Conservation (phyloP, 2,888 invertebrate genomes). For the Hymenopus coronatus region DNA sequence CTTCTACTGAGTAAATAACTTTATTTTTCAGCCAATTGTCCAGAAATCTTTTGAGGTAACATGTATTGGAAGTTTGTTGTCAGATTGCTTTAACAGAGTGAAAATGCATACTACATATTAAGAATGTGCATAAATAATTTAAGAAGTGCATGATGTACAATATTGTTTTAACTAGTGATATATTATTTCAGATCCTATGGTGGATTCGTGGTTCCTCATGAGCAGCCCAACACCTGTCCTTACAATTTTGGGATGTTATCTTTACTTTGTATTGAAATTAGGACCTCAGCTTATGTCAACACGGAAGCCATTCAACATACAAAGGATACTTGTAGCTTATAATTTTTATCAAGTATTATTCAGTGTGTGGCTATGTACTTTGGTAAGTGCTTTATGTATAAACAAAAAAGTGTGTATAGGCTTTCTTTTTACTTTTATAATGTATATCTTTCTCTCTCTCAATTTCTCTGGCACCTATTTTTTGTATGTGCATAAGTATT, state of each 20-base stretch:
- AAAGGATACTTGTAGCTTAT: slow-evolving; percentile 70
- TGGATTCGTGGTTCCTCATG: slow-evolving; percentile 77
- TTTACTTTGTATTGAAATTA: slow-evolving; percentile 70
- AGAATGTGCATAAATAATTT: neutral
- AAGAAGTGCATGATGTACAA: neutral
- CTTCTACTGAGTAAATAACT: no score
- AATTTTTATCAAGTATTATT: slow-evolving; percentile 87
- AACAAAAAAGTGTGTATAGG: neutral
- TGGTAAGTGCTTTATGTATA: slow-evolving; percentile 45
- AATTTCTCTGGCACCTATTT: neutral
- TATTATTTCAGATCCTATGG: slow-evolving; percentile 62
- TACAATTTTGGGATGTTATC: slow-evolving; percentile 61
- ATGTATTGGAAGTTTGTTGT: no score
- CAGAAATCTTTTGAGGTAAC: no score
- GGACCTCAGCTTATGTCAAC: slow-evolving; percentile 76
- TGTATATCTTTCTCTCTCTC: neutral
- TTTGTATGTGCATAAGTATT: neutral
- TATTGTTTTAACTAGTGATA: neutral
- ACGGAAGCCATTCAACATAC: slow-evolving; percentile 68
- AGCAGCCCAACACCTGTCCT: slow-evolving; percentile 69
- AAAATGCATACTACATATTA: no score
- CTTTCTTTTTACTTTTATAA: neutral
- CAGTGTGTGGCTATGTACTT: slow-evolving; percentile 68
- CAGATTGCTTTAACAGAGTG: no score
- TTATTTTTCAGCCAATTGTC: no score